Evolutionary conservation across 2,888 invertebrate species (phyloP).

Genomic region (Lycocerus yunnanus): DNA sequence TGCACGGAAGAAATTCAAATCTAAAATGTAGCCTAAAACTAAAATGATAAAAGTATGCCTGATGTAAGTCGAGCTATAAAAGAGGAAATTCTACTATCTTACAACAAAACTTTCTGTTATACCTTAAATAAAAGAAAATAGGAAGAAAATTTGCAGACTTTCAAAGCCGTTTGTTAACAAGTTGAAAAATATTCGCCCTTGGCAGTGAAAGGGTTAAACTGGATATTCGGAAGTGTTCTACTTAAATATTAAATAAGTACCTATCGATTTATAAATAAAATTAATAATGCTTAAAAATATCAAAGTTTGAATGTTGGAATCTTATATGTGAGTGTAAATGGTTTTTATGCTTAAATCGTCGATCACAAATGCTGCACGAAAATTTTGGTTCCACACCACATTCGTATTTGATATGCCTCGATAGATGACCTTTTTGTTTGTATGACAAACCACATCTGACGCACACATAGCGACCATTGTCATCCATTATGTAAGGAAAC

Average conservation of each 20-base stretch:
- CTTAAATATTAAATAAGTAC: not conserved
- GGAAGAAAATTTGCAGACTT: not conserved
- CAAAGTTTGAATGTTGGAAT: conserved; percentile 6
- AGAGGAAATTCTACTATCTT: too few species aligned
- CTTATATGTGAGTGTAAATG: conserved; percentile 56
- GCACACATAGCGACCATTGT: conserved; percentile 10
- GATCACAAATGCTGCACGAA: conserved; percentile 54
- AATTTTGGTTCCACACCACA: conserved; percentile 52
- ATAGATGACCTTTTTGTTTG: conserved; percentile 24
- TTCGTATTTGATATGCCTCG: conserved; percentile 34
- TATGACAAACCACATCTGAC: conserved; percentile 2
- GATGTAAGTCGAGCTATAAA: too few species aligned
- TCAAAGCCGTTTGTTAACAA: not conserved
- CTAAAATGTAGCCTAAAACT: too few species aligned
- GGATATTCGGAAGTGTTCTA: not conserved
- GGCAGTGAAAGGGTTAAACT: not conserved
- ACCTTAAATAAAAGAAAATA: too few species aligned
- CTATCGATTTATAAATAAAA: not conserved
- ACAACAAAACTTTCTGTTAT: too few species aligned
- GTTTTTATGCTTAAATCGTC: conserved; percentile 56
- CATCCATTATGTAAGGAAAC: conserved; percentile 1
- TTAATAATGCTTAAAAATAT: not conserved
- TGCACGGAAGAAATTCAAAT: too few species aligned
- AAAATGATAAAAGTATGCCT: too few species aligned
- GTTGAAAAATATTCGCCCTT: not conserved